Evolutionary conservation across 2,113 vertebrate genomes (phyloP), one percentile per base, ranked within the genome.

Genomic region (Orthochromis indermauri): DNA sequence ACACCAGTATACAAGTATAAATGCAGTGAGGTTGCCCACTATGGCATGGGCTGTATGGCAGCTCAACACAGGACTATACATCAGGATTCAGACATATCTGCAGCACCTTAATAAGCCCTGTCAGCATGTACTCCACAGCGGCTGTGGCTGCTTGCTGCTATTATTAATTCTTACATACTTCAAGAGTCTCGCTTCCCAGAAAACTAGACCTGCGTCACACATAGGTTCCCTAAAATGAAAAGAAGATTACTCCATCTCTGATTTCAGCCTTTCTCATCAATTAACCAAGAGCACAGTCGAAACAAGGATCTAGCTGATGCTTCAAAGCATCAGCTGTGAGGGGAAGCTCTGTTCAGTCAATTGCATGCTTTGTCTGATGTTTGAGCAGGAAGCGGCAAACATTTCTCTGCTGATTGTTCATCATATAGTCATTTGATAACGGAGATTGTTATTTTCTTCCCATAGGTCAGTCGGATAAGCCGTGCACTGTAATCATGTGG

Each of bases 131-230:
- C 24, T 8, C 24, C 71, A 2, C 71, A 76, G 42, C 2, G 1
- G 37, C 37, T 26, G n/a, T 73, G 68, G 21, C 68, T 45, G 68
- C 68, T 45, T 73, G 71, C 42, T 49, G 24, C 71, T 78, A 12
- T 19, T 47, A 49, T 31, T 78, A 78, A 78, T 78, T 49, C 42
- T 78, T 28, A 49, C 71, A 49, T 28, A 19, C 42, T 28, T 49
- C 1, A 78, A 28, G 24, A 49, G 42, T 19, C 42, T 49, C 42
- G 2, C 40, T 49, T 78, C 42, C 71, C 24, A 2, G 26, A 78
- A 19, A 49, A 49, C 40, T 17, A 47, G 68, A 47, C 68, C 24
- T 19, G 24, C 71, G 6, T 78, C 42, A 19, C 42, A 49, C 16
- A 19, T 28, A 49, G 16, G 10, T 49, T 78, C 71, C 68, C 68